Base-by-base conservation (phyloP, 2,888 invertebrate species). In the Scaptomyza polygonia region DNA sequence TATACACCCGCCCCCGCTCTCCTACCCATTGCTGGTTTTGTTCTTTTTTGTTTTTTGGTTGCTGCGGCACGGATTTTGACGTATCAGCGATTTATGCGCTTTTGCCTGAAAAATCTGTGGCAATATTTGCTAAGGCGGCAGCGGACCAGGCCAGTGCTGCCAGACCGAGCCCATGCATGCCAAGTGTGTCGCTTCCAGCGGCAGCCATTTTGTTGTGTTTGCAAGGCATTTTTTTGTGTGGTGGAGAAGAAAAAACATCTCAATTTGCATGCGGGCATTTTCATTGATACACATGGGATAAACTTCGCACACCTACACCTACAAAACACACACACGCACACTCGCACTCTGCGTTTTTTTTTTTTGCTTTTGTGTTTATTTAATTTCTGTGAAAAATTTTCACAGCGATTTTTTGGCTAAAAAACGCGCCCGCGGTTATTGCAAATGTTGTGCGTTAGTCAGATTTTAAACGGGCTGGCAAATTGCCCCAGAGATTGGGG, bases 71-170 rank as follows among this genome's bases (percentile, higher is more conserved):
- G 73, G 77, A 71, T 76, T 83, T 88, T 72, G 84, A 67, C 72
- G 72, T 78, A 85, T 88, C 86, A 85, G 82, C 88, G 86, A 86
- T 87, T 87, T 86, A 87, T 85, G 78, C 79, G 88, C 88, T 86
- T 87, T 85, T 87, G 86, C 68, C 75, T 71, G 67, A 80, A 88
- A 82, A 86, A 83, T 88, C 83, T 80, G 69, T 77, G 78, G 82
- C 75, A 88, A 86, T 86, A 86, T 86, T 86, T 88, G 81, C 74
- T 30, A 63, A 49, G 49, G 49, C 49, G 58, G 25, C 72, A 68
- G 16, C 39, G 14, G 7, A 12, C 66, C 44, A 3, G 36, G 16
- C 45, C 25, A 56, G 36, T 7, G 58, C 29, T 51, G 51, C 44
- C 64, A 63, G 25, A 34, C 36, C 45, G 21, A 14, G 14, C 67